These are phyloP conservation scores for Odontesthes bonariensis DNA, from an alignment of 2,113 vertebrate species.

Conservation along the genomic window DNA sequence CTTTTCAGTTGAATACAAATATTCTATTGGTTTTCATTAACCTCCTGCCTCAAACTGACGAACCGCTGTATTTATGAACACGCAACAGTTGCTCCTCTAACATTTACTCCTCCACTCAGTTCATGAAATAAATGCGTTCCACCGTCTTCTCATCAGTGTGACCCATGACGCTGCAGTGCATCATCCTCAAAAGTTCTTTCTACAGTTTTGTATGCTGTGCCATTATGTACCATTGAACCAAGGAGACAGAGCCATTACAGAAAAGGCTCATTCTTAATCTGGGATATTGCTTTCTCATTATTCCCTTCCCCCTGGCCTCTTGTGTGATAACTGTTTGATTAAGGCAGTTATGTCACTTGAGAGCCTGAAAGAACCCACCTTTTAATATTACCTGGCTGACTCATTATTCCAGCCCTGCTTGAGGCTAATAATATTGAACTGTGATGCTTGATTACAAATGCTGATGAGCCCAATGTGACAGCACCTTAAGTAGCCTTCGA, in stretches of 20 bases:
- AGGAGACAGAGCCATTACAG: conserved; percentile 61
- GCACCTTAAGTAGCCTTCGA: conserved; percentile 19
- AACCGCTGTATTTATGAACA: too few species aligned
- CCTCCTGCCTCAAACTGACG: not conserved
- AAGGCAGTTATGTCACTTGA: conserved; percentile 76
- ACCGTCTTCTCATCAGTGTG: not conserved
- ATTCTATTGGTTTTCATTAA: not conserved
- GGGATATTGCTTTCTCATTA: conserved; percentile 78
- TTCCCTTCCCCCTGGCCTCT: conserved; percentile 65
- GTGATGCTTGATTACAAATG: conserved; percentile 71
- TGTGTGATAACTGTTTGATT: conserved; percentile 80
- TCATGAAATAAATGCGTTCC: not conserved
- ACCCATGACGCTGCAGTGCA: not conserved
- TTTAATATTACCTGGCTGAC: conserved; percentile 80
- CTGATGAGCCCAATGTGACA: conserved; percentile 58
- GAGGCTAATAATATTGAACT: conserved; percentile 74
- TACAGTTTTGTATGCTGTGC: conserved; percentile 39
- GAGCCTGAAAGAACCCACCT: conserved; percentile 71
- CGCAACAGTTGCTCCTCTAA: not conserved
- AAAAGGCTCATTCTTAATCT: conserved; percentile 76
- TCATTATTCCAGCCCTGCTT: conserved; percentile 68
- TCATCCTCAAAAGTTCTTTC: conserved; percentile 4
- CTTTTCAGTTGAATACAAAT: conserved; percentile 6
- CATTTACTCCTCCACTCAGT: conserved; percentile 1
- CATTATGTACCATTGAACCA: conserved; percentile 54